Conservation (phyloP, 2,113 vertebrate genomes). For the Glareola pratincola region DNA sequence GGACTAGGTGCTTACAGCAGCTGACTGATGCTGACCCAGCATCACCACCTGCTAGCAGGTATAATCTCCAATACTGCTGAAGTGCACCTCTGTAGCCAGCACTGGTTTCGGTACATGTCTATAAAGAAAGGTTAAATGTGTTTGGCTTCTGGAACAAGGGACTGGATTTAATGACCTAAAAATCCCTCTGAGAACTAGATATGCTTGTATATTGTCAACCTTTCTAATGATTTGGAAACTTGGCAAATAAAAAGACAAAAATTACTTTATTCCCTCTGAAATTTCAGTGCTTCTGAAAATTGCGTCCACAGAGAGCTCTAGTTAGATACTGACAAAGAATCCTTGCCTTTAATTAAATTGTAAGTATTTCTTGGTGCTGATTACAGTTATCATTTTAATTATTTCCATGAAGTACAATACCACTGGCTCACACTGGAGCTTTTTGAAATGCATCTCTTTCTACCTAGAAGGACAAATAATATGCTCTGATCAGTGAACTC, state of each 20-base stretch:
- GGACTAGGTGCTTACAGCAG: neutral
- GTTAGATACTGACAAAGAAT: constrained; percentile 29
- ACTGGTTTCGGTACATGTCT: neutral
- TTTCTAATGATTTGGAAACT: neutral
- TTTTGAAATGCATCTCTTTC: neutral
- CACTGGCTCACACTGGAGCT: neutral
- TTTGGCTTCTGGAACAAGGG: neutral
- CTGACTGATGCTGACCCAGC: neutral
- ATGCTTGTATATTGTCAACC: neutral
- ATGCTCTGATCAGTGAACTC: neutral
- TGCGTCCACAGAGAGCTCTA: neutral
- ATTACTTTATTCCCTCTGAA: constrained; percentile 55
- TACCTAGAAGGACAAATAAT: constrained; percentile 3
- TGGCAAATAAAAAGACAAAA: neutral
- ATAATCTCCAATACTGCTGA: neutral
- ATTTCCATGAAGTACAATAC: neutral
- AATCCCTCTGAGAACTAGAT: neutral
- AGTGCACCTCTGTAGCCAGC: neutral
- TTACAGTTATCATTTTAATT: constrained; percentile 52
- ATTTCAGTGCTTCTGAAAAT: constrained; percentile 32
- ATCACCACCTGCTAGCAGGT: neutral
- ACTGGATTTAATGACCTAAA: neutral
- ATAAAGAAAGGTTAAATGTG: neutral
- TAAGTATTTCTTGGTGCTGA: constrained; percentile 39
- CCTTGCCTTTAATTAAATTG: constrained; percentile 56